phyloP scores from a whole-genome alignment of 2,113 vertebrate genomes.

The Phaethon lepturus region DNA sequence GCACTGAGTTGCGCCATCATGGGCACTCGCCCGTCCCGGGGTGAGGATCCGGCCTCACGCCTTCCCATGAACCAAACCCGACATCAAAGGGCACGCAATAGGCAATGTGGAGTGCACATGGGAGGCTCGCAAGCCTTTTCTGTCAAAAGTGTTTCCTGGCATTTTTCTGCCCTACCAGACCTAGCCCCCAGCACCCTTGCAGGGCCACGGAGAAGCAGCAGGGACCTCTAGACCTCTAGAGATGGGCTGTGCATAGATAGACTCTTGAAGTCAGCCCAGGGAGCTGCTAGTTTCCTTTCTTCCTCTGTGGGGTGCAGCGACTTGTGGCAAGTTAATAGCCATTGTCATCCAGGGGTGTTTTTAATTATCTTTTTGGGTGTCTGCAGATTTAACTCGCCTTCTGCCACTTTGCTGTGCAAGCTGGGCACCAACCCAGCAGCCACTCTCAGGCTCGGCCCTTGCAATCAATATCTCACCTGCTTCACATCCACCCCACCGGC shows the following conservation, averaged over 20 bases:
- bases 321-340: not conserved
- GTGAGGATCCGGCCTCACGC: conserved; percentile 19
- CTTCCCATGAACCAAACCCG: conserved; percentile 22
- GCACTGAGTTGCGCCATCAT: no score
- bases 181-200: not conserved
- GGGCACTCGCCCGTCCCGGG: not conserved
- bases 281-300: not conserved
- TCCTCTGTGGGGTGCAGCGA: not conserved
- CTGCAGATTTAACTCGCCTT: not conserved
- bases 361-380: not conserved
- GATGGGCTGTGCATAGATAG: not conserved
- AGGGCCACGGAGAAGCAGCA: not conserved
- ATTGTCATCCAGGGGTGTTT: not conserved
- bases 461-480: not conserved
- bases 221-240: not conserved
- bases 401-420: not conserved
- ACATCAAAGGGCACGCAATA: conserved; percentile 72
- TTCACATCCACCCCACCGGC: not conserved
- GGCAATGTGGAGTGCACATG: conserved; percentile 77
- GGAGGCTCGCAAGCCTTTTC: conserved; percentile 37
- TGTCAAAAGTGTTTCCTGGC: conserved; percentile 67
- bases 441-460: not conserved
- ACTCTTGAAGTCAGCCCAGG: fast-evolving
- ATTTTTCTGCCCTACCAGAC: conserved; percentile 23
- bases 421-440: not conserved